phyloP scores from a whole-genome alignment of 2,888 invertebrate genomes.

The Plebejus argus region DNA sequence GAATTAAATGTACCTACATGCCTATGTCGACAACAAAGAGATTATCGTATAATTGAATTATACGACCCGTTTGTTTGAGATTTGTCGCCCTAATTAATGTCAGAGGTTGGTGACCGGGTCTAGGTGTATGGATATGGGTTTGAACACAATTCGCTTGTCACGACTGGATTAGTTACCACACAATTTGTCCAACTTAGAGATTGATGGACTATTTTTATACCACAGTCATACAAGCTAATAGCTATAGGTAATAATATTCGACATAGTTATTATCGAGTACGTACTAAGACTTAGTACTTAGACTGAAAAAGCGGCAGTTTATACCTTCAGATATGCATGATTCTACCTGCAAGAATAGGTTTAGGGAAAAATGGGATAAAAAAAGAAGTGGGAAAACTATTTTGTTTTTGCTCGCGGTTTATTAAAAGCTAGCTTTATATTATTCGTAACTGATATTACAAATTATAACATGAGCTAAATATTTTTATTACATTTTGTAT shows the following conservation, averaged over 20 bases:
- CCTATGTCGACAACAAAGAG: not conserved
- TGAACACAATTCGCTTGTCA: not conserved
- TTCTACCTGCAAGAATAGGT: too few relatives aligned
- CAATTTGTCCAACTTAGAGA: not conserved
- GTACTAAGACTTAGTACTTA: too few relatives aligned
- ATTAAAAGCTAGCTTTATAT: not conserved
- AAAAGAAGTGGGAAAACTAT: not conserved
- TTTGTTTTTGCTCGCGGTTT: not conserved
- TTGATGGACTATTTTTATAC: not conserved
- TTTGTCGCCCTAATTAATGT: constrained; percentile 8
- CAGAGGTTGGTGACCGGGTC: not conserved
- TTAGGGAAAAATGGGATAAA: not conserved
- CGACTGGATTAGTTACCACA: constrained; percentile 19
- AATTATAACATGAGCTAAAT: not conserved
- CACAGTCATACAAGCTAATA: not conserved
- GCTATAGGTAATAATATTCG: not conserved
- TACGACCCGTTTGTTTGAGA: not conserved
- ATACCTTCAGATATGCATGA: too few relatives aligned
- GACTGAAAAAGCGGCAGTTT: too few relatives aligned
- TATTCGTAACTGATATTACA: not conserved
- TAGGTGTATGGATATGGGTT: not conserved
- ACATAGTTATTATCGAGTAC: too few relatives aligned
- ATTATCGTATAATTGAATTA: not conserved
- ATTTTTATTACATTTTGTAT: not conserved
- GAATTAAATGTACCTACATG: not conserved